Base-by-base conservation (phyloP, 64 coral and sea anemone genomes). In the Pocillopora damicornis region DNA sequence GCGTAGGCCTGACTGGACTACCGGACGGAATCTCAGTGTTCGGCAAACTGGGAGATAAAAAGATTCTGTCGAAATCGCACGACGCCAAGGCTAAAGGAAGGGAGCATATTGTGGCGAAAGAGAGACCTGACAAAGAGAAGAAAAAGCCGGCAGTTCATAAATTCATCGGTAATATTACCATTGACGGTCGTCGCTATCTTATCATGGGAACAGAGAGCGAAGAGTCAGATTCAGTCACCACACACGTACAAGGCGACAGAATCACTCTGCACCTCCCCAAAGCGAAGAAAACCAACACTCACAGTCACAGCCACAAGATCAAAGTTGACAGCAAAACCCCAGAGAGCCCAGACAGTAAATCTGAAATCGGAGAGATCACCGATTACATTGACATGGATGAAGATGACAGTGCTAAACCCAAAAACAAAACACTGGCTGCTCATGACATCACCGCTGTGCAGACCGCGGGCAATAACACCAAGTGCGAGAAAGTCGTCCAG, bases 401-500 rank as follows among this genome's bases (percentile, higher is more conserved):
- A 37, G 83, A 88, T 1, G 88, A 65, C 9, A 62, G 22, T 17
- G 78, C 90, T 5, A 93, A 88, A 82, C 77, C 91, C 57, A 86
- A 73, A 13, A 78, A 64, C 79, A 98, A 98, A 63, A 78, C 88
- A 58, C 86, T 98, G 17, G 89, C 92, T 17, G 89, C 91, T 64
- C 89, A 98, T 74, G 94, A 90, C 57, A 91, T 98, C 81, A 92
- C 94, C 20, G 84, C 94, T 25, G 91, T 92, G 18, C 45, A 82
- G 7, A 86, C 76, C 34, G 78, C 69, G 56, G 87, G 66, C 76
- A 99, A 99, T 58, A 94, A 86, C 18, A 99, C 97, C 1, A 95
- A 88, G 74, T 99, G 97, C 36, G 97, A 99, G 58, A 99, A 99
- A 59, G 93, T 92, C 56, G 97, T 99, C 36, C 93, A 99, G 61